Base-by-base conservation (phyloP, 2,113 vertebrate genomes). In the Anseranas semipalmata region DNA sequence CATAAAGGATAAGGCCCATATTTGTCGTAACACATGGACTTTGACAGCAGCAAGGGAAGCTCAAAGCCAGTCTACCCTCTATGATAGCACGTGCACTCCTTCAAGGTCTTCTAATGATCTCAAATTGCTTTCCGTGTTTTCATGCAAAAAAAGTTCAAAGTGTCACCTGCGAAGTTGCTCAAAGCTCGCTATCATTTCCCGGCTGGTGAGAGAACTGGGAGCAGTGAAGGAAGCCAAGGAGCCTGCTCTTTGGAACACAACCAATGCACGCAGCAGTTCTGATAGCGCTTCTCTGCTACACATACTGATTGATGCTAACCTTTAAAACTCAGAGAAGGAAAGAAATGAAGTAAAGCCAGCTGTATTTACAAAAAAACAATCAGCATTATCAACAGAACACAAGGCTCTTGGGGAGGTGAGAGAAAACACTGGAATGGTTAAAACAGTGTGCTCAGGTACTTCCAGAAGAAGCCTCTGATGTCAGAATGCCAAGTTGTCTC, bases 1-100 rank as follows among this genome's bases (percentile, higher is more conserved):
- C 87, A 68, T 71, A 56, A 89, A 87, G 28, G 2, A 7, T 25
- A 59, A 68, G 65, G 21, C 25, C 25, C 21, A 16, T 15, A 6
- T 37, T 55, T 7, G 27, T 65, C 66, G 21, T 4, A 3, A 18
- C 30, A 16, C 3, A 43, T 15, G 11, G 59, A 24, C 66, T 89
- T 20, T 2, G 65, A 16, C 52, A 21, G 70, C 84, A 67, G 66
- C 75, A 62, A 30, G 55, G 50, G 13, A 73, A 71, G 46, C 52
- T 87, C 89, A 27, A 63, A 89, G 80, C 73, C 78, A 53, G 81
- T 43, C 58, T 30, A 18, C 45, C 75, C 77, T 72, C 48, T 32
- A 37, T 0, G 1, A 72, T 66, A 85, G 74, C 71, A 48, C 0
- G 12, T 0, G 13, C 45, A 1, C 53, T 67, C 62, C 70, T 87